A percentile compares a stretch with the other conserved stretches of the same genome.
Evolutionary conservation across 2,113 vertebrate genomes (phyloP).

Genomic region (Nothobranchius kuhntae): DNA sequence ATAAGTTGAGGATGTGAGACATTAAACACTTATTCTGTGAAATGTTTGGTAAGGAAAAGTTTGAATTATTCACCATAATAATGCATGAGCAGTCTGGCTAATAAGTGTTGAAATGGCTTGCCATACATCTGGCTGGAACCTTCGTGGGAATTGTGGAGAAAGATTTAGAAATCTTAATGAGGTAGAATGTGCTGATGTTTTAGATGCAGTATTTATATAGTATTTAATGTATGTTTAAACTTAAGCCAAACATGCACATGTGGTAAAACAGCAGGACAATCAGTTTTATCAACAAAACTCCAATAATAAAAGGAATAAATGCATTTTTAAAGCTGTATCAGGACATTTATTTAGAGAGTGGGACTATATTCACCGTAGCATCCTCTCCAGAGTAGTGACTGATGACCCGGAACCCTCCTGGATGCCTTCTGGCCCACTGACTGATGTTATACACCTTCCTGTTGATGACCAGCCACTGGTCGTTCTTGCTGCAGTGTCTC

Average conservation of each 20-base stretch:
- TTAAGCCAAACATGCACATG: no score
- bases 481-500: slow-evolving; percentile 82
- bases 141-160: no score
- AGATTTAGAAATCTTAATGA: no score
- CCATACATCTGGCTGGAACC: no score
- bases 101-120: background rate
- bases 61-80: background rate
- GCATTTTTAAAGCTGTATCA: background rate
- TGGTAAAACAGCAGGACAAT: no score
- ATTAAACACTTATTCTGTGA: background rate
- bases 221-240: no score
- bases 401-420: slow-evolving; percentile 87
- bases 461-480: slow-evolving; percentile 93
- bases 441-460: slow-evolving; percentile 93
- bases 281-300: background rate
- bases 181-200: no score
- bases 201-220: no score
- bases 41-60: background rate
- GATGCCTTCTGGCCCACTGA: slow-evolving; percentile 87
- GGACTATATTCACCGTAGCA: slow-evolving; percentile 84
- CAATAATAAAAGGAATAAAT: background rate
- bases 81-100: background rate
- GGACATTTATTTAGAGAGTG: background rate
- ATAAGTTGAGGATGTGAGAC: no score
- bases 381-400: slow-evolving; percentile 91